Conservation (phyloP, 2,888 invertebrate genomes). For the Neelides folsomi region DNA sequence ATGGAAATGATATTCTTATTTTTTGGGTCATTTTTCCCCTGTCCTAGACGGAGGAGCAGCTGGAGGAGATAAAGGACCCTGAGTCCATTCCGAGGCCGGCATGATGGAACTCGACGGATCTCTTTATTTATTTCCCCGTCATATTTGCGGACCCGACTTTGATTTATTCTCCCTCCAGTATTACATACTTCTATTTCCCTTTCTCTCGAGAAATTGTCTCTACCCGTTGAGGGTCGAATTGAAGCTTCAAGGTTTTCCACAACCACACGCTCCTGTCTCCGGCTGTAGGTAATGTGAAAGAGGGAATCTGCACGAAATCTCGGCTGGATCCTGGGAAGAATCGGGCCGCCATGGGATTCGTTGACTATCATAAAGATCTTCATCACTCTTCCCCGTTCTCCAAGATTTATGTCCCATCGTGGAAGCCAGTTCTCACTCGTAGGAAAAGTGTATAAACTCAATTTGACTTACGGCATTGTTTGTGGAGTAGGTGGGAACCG, state of each 20-base stretch:
- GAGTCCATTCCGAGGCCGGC: background rate
- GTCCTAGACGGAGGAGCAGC: background rate
- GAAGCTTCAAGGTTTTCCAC: background rate
- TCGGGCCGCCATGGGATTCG: too few relatives aligned
- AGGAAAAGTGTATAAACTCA: too few relatives aligned
- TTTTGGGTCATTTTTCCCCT: constrained; percentile 7
- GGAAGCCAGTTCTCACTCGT: too few relatives aligned
- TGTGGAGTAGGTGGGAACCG: constrained; percentile 31
- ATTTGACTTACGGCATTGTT: constrained; percentile 30
- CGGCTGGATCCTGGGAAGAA: too few relatives aligned
- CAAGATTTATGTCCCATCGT: too few relatives aligned
- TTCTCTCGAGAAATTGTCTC: constrained; percentile 2
- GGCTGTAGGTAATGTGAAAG: background rate
- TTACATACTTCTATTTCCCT: background rate
- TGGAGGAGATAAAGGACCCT: background rate
- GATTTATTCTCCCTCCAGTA: constrained; percentile 10
- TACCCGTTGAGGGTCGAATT: background rate
- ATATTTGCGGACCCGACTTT: constrained; percentile 21
- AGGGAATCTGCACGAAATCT: too few relatives aligned
- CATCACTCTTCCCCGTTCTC: too few relatives aligned
- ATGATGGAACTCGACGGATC: constrained; percentile 5
- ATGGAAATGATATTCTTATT: constrained; percentile 12
- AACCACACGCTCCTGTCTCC: background rate
- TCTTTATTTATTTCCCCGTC: constrained; percentile 22
- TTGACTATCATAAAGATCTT: too few relatives aligned